Base-by-base conservation (phyloP, 2,797 vertebrate genomes). In the Discoglossus pictus region DNA sequence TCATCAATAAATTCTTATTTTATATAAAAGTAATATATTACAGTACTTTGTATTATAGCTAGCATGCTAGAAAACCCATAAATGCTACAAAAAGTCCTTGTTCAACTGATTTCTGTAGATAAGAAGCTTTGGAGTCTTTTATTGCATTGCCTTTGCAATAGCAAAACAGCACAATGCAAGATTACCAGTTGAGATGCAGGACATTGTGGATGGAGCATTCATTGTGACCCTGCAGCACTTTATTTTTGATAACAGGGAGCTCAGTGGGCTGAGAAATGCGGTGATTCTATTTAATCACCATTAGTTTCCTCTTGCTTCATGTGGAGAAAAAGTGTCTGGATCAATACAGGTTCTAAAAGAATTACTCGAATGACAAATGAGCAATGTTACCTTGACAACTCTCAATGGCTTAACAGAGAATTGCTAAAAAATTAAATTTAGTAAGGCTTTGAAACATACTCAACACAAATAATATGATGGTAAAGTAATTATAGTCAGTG, bases 311-410 rank as follows among this genome's bases (percentile, higher is more conserved):
- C 43, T 61, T 64, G 11, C 53, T 75, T 67, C 7, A 7, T 42
- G 2, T 70, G 47, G 34, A 18, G 48, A 53, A 68, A 68, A 65
- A 51, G 58, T 60, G 11, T 43, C 16, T 69, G 27, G 63, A 74
- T 80, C 73, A 68, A 61, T 63, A 51, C 51, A 64, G 46, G 52
- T 24, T 48, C 17, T 25, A 54, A 68, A 76, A 74, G 44, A 71
- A 80, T 77, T 25, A 23, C 18, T 43, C 61, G 60, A 60, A 59
- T 61, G 43, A 73, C 42, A 73, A 75, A 61, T 35, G 56, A 75
- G 61, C 11, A 67, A 23, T 56, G 27, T 61, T 42, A 48, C 68
- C 61, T 74, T 71, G 16, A 70, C 78, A 74, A 56, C 63, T 67
- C 18, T 74, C 11, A 38, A 1, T 0, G 13, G 43, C 15, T 76